Evolutionary conservation across 2,797 vertebrate genomes (phyloP).

Genomic region (Notolepis coatsorum): DNA sequence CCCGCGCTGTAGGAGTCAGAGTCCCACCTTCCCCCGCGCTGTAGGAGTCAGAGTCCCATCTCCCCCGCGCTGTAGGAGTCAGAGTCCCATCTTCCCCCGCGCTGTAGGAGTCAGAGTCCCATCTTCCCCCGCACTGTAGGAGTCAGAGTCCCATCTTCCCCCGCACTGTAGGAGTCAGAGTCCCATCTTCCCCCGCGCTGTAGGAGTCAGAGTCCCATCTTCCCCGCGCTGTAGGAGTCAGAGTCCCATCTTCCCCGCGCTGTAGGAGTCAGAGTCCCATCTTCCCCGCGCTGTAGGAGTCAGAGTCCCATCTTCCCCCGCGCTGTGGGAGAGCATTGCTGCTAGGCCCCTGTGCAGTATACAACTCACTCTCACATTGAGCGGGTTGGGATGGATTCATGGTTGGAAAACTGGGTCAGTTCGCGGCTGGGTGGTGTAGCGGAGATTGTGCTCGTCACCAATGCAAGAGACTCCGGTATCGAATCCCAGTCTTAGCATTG

Average conservation of each 20-base stretch:
- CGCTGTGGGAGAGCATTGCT: slow-evolving; percentile 31
- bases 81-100: slow-evolving; percentile 51
- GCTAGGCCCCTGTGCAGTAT: slow-evolving; percentile 45
- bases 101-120: slow-evolving; percentile 54
- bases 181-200: slow-evolving; percentile 44
- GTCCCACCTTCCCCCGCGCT: slow-evolving; percentile 45
- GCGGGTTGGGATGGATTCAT: slow-evolving; percentile 39
- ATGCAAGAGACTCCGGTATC: too few relatives aligned
- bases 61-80: slow-evolving; percentile 41
- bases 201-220: slow-evolving; percentile 57
- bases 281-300: slow-evolving; percentile 44
- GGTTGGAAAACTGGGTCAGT: slow-evolving; percentile 61
- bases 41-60: slow-evolving; percentile 57
- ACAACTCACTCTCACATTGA: slow-evolving; percentile 27
- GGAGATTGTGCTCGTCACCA: too few relatives aligned
- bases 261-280: slow-evolving; percentile 55
- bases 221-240: slow-evolving; percentile 42
- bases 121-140: slow-evolving; percentile 35
- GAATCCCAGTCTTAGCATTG: too few relatives aligned
- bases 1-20: slow-evolving; percentile 44
- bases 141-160: slow-evolving; percentile 57
- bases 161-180: slow-evolving; percentile 45
- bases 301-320: slow-evolving; percentile 53
- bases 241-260: slow-evolving; percentile 51
- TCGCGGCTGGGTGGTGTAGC: too few relatives aligned